Evolutionary conservation across 2,888 invertebrate genomes (phyloP).

Genomic region (Mechanitis messenoides): DNA sequence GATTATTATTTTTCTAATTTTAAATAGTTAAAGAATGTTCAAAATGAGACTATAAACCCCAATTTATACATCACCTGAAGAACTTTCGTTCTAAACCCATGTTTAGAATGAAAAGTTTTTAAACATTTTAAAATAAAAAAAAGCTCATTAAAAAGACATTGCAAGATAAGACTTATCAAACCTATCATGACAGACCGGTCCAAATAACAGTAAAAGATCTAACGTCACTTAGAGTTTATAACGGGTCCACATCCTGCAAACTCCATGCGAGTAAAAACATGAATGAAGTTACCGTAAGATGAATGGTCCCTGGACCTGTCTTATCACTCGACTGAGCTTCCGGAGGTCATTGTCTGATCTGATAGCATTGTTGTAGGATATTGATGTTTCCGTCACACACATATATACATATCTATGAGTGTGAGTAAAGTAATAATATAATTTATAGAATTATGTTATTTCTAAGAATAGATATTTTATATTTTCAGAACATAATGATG

Average conservation of each 20-base stretch:
- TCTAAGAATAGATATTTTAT: too few species aligned
- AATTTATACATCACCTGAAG: too few species aligned
- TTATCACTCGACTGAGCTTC: conserved; percentile 48
- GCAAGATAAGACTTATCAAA: not conserved
- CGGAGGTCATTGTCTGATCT: conserved; percentile 31
- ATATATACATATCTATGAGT: not conserved
- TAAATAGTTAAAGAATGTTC: too few species aligned
- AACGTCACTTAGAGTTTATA: conserved; percentile 35
- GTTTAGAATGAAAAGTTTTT: too few species aligned
- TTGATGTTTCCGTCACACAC: conserved; percentile 24
- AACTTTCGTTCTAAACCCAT: too few species aligned
- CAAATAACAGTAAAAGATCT: conserved; percentile 22
- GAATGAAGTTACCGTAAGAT: conserved; percentile 43
- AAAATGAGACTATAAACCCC: too few species aligned
- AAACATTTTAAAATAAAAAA: too few species aligned
- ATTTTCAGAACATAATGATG: too few species aligned
- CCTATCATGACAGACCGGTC: not conserved
- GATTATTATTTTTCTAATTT: too few species aligned
- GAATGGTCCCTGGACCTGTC: conserved; percentile 37
- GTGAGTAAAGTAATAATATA: too few species aligned
- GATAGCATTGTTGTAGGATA: conserved; percentile 27
- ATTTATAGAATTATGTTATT: too few species aligned
- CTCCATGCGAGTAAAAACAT: conserved; percentile 37
- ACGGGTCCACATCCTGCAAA: conserved; percentile 36
- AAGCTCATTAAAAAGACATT: too few species aligned